A percentile compares a stretch with the other conserved stretches of the same genome.
phyloP scores from a whole-genome alignment of 2,113 vertebrate genomes.

The Gasterosteus nipponicus region DNA sequence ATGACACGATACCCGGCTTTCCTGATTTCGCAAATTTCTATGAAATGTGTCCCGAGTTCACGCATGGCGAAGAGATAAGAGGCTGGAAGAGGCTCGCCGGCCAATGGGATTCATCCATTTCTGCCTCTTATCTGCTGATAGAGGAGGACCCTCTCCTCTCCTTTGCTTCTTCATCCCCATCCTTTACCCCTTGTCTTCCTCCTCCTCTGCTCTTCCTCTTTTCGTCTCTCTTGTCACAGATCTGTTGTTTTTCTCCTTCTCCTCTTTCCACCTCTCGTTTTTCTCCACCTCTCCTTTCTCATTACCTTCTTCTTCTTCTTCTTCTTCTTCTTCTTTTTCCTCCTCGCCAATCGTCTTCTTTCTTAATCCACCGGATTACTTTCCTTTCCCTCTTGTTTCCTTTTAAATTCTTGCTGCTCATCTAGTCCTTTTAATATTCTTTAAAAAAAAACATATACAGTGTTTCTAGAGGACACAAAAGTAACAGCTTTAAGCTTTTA shows the following conservation, averaged over 20 bases:
- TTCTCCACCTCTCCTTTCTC: not conserved
- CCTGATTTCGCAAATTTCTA: slow-evolving; percentile 79
- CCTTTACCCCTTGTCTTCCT: slow-evolving; percentile 1
- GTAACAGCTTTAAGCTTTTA: not conserved
- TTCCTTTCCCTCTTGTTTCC: not conserved
- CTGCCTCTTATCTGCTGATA: slow-evolving; percentile 78
- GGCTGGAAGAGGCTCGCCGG: slow-evolving; percentile 56
- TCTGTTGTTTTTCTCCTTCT: slow-evolving; percentile 2
- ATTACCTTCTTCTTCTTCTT: not conserved
- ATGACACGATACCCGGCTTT: slow-evolving; percentile 59
- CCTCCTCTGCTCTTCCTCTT: slow-evolving; percentile 22
- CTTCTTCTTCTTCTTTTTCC: not conserved
- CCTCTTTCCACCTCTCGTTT: not conserved
- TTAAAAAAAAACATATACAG: not conserved
- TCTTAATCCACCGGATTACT: not conserved
- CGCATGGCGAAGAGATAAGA: slow-evolving; percentile 74
- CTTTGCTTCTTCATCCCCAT: no score
- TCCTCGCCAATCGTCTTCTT: not conserved
- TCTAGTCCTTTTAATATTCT: not conserved
- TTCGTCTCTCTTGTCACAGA: slow-evolving; percentile 18
- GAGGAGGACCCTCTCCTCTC: slow-evolving; percentile 36
- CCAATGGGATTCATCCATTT: slow-evolving; percentile 79
- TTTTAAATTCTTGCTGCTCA: not conserved
- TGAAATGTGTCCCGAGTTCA: slow-evolving; percentile 74
- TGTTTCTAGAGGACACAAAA: not conserved